phyloP scores from a whole-genome alignment of 2,113 vertebrate species.

The Vulpes vulpes region DNA sequence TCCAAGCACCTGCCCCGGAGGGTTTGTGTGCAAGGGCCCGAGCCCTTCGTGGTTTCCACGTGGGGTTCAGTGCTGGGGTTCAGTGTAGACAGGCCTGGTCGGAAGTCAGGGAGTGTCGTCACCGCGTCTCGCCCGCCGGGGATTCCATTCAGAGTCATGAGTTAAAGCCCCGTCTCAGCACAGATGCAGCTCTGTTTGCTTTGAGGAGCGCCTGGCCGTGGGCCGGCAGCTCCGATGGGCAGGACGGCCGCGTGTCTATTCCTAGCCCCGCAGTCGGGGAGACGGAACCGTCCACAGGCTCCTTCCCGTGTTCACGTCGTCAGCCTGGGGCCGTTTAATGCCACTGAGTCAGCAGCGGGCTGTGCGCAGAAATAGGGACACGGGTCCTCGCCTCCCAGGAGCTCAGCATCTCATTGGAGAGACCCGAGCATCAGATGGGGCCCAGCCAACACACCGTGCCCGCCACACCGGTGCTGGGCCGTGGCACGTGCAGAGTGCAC shows the following conservation, averaged over 20 bases:
- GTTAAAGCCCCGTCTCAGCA: not conserved
- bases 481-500: not conserved
- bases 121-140: not conserved
- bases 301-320: accelerated
- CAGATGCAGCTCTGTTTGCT: too few relatives aligned
- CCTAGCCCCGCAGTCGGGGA: accelerated
- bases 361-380: accelerated
- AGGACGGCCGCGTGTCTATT: accelerated
- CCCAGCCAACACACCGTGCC: too few relatives aligned
- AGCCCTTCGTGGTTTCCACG: not conserved
- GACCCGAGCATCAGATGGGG: accelerated
- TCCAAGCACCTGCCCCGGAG: not conserved
- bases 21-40: accelerated
- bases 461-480: accelerated
- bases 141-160: accelerated
- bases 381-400: not conserved
- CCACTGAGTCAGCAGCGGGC: accelerated
- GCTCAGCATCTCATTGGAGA: not conserved
- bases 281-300: accelerated
- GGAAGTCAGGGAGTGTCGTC: not conserved
- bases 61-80: not conserved
- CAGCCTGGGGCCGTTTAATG: not conserved
- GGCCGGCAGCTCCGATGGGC: accelerated
- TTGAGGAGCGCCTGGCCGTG: accelerated
- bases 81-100: not conserved